Evolutionary conservation across 2,113 vertebrate species (phyloP), one percentile per base, ranked within the genome.

Genomic region (Ploceus nigricollis): DNA sequence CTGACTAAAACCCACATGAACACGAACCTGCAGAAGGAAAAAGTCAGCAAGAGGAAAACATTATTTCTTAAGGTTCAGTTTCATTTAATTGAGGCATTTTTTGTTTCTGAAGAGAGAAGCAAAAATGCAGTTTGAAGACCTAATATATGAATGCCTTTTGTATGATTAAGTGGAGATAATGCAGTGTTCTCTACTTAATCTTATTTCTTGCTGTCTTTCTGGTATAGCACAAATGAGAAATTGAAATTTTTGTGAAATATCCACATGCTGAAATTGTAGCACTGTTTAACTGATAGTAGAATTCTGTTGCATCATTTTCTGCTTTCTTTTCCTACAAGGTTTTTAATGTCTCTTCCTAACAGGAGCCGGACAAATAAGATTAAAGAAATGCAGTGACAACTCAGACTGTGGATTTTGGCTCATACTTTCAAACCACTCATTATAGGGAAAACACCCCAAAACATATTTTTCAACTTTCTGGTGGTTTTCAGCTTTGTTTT

Each of bases 81-180:
- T 95, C 48, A 93, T 86, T 94, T 96, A 96, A 94, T 90, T 44
- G 50, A 93, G 87, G 70, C 45, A 83, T 94, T 97, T 96, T 96
- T 96, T 96, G 58, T 92, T 97, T 95, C 93, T 97, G 95, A 97
- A 97, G 57, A 94, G 94, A 95, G 75, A 94, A 96, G 81, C 30
- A 94, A 97, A 97, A 96, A 95, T 83, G 61, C 37, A 95, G 76
- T 95, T 95, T 96, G 73, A 94, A 96, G 57, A 57, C 45, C 78
- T 92, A 90, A 96, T 82, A 95, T 81, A 93, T 68, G 39, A 96
- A 96, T 94, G 40, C 35, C 56, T 96, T 94, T 96, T 96, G 69
- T 91, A 89, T 87, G 86, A 53, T 92, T 96, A 96, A 97, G 88
- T 5, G 12, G 60, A 92, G 90, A 91, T 94, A 96, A 92, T 84